A percentile compares a stretch with the other conserved stretches of the same genome.
Evolutionary conservation across 1,140 invertebrate genomes (phyloP).

Genomic region (Cherax destructor): DNA sequence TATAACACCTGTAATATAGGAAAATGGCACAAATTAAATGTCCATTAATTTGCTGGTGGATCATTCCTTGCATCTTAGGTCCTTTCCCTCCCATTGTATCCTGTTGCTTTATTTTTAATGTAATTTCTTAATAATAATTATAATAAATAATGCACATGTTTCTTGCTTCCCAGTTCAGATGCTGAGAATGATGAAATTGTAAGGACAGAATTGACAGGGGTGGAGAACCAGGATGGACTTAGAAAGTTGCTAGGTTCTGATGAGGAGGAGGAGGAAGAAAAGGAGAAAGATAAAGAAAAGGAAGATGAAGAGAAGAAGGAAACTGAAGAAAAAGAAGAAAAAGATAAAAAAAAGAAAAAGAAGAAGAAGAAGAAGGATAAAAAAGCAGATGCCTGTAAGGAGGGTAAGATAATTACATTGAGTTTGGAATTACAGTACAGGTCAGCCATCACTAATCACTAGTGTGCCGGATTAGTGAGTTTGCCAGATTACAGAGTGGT

Average conservation of each 20-base stretch:
- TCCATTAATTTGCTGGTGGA: not conserved
- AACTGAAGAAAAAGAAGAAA: slow-evolving; percentile 76
- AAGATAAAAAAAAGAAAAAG: slow-evolving; percentile 73
- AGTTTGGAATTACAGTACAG: too few species aligned
- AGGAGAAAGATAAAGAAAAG: slow-evolving; percentile 76
- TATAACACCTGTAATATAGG: too few species aligned
- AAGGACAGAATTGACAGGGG: slow-evolving; percentile 74
- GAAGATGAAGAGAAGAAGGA: slow-evolving; percentile 80
- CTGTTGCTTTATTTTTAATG: too few species aligned
- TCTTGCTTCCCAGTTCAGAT: slow-evolving; percentile 51
- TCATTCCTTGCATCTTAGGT: not conserved
- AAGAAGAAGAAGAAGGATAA: slow-evolving; percentile 70
- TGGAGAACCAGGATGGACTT: slow-evolving; percentile 87
- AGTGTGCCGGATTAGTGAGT: too few species aligned
- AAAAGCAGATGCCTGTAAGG: slow-evolving; percentile 25
- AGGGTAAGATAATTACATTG: slow-evolving; percentile 30
- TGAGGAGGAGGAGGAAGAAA: slow-evolving; percentile 87
- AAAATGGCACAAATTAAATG: too few species aligned
- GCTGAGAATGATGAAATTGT: slow-evolving; percentile 69
- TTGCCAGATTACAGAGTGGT: too few species aligned
- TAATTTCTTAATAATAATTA: not conserved
- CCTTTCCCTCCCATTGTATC: too few species aligned
- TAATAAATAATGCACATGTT: not conserved
- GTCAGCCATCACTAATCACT: too few species aligned
- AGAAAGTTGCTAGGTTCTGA: slow-evolving; percentile 91